Conservation (phyloP, 2,113 vertebrate species). For the Zapus hudsonius region DNA sequence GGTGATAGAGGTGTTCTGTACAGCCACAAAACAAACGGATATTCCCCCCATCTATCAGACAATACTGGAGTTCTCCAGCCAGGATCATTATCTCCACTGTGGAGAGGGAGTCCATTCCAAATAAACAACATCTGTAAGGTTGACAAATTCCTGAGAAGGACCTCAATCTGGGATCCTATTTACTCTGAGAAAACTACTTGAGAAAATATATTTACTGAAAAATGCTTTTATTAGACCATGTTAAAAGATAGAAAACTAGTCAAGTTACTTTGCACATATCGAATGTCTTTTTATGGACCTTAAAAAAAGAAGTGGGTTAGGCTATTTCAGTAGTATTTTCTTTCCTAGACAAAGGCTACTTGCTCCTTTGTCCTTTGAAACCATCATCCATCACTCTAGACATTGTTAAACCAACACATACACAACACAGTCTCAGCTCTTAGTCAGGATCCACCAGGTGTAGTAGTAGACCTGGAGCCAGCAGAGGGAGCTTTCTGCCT, state of each 20-base stretch:
- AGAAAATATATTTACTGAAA: not conserved
- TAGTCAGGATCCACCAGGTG: not conserved
- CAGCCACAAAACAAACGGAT: not conserved
- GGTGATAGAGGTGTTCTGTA: constrained; percentile 28
- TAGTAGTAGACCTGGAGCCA: not conserved
- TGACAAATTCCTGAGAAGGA: not conserved
- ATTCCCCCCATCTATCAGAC: not conserved
- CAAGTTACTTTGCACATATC: not conserved
- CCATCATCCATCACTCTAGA: not conserved
- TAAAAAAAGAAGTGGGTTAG: not conserved
- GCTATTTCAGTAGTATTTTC: not conserved
- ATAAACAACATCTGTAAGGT: constrained; percentile 6
- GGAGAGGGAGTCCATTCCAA: constrained; percentile 7
- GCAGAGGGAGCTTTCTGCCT: constrained; percentile 62
- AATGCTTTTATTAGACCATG: not conserved
- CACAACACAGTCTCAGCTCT: not conserved
- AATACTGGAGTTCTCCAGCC: not conserved
- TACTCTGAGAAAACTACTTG: not conserved
- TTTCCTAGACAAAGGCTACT: not conserved
- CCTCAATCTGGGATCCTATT: not conserved
- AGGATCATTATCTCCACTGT: not conserved
- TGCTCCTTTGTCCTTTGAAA: not conserved
- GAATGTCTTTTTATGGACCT: not conserved
- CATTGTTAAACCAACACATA: not conserved
- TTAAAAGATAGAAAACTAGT: not conserved